Base-by-base conservation (phyloP, 2,888 invertebrate species). In the Patella ulyssiponensis region DNA sequence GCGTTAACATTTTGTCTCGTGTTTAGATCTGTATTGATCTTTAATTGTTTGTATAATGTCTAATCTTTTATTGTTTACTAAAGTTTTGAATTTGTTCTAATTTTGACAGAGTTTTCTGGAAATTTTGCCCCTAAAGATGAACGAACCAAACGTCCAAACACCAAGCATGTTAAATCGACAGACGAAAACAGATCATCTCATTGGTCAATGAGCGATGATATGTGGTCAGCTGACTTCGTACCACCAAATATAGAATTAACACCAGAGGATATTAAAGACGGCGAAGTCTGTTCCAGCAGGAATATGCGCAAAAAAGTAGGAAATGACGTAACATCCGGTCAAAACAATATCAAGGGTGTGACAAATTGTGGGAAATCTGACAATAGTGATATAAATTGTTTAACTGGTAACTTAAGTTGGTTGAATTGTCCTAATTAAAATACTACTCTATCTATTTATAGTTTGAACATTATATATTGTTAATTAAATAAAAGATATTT, bases 191-290 rank as follows among this genome's bases (percentile, higher is more conserved):
- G 3, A 11, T 12, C 23, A 23, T 64, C 64, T 23, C 64, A 64
- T 64, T 64, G 64, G 64, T 64, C 64, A 23, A 64, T 71, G 71
- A 71, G 44, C 12, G 71, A 71, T n/a, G 76, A 76, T 20, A 76
- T 76, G 76, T 81, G 79, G 76, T 74, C 82, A 27, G 81, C 82
- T 14, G 79, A 82, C 69, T 83, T 81, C 58, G 86, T 88, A 74
- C 88, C 88, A 1, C 88, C 88, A 71, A 88, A 88, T 75, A 81
- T 88, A 27, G 86, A 88, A 9, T 80, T 88, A 33, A 79, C 83
- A 52, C 84, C 86, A 3, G 80, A 84, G n/a, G 86, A 86, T 69
- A 78, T 88, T 53, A 75, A 79, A 69, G 81, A 86, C 69, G 87
- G 87, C 11, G 87, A 87, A 76, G 86, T 88, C 64, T 64, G 64